A percentile compares a stretch with the other conserved stretches of the same genome.
Conservation (phyloP, 1,140 invertebrate species). For the Schlechtendalia chinensis region DNA sequence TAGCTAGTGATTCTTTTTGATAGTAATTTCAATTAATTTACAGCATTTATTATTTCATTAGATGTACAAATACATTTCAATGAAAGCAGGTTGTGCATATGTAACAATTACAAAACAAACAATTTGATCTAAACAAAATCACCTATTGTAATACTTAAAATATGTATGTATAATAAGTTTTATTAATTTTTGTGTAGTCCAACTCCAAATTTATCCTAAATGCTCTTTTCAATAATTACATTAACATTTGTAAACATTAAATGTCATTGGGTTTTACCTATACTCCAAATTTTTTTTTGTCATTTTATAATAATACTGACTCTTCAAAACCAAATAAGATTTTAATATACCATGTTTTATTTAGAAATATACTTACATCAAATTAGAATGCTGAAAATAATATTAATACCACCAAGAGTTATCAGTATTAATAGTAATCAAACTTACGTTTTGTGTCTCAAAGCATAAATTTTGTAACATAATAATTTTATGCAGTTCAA, state of each 20-base stretch:
- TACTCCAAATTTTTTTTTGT: background rate
- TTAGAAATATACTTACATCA: background rate
- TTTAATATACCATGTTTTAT: background rate
- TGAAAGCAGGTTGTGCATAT: background rate
- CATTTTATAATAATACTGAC: background rate
- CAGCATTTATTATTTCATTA: background rate
- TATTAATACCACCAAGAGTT: slow-evolving; percentile 20
- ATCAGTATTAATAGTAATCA: slow-evolving; percentile 29
- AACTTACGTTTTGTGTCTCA: slow-evolving; percentile 36
- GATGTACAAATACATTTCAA: background rate
- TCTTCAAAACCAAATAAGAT: background rate
- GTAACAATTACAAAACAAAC: background rate
- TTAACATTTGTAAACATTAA: too few species aligned
- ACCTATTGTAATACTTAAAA: background rate
- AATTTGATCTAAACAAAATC: background rate
- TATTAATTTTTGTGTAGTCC: background rate
- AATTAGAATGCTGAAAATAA: slow-evolving; percentile 21
- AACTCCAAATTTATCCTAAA: background rate
- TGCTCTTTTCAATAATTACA: background rate
- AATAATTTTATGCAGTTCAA: slow-evolving; percentile 43
- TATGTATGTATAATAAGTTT: too few species aligned
- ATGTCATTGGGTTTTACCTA: background rate
- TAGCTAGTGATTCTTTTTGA: too few species aligned
- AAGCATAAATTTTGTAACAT: slow-evolving; percentile 38
- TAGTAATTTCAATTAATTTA: background rate